Base-by-base conservation (phyloP, 2,797 vertebrate genomes). In the Sebastes hopkinsi region DNA sequence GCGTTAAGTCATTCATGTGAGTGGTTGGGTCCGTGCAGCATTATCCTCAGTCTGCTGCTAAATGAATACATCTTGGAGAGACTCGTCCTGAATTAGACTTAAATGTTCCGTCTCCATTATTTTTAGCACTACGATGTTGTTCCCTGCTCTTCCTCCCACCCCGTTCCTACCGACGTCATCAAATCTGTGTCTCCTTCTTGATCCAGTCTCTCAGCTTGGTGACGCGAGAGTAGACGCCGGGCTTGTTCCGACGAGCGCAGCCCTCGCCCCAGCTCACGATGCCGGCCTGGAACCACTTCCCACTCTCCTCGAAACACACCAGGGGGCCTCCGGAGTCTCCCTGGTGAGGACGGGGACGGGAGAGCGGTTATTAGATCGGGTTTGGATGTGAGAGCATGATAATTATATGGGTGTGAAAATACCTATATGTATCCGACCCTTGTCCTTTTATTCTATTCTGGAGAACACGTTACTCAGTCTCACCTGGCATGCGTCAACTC, bases 261-360 rank as follows among this genome's bases (percentile, higher is more conserved):
- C 96, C 96, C 81, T 96, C 96, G 0, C 96, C 96, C 96, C 96
- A 97, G 89, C 96, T 97, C 84, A 97, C 96, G 1, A 97, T 92
- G 25, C 96, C 96, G 0, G 93, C 92, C 93, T 96, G 96, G 88
- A 96, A 96, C 96, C 96, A 97, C 87, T 93, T 95, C 59, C 94
- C 95, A 29, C 89, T 95, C 81, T 96, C 94, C 59, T 96, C 96
- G 1, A 89, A 92, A 78, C 96, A 97, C 8, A 56, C 91, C 83
- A 97, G 89, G 81, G 96, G 96, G 14, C 96, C 96, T 4, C 96
- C 96, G 0, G 96, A 97, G 91, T 97, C 96, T 75, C 96, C 96
- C 96, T 97, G 88, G 38, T 61, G 79, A 78, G 29, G 36, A 80
- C 1, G 1, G 75, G 20, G 16, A 58, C 34, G 61, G 27, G 25